Percentiles rank a stretch among this genome's conserved stretches.
phyloP scores from a whole-genome alignment of 2,888 invertebrate genomes.

The Melikaiella ostensackeni region DNA sequence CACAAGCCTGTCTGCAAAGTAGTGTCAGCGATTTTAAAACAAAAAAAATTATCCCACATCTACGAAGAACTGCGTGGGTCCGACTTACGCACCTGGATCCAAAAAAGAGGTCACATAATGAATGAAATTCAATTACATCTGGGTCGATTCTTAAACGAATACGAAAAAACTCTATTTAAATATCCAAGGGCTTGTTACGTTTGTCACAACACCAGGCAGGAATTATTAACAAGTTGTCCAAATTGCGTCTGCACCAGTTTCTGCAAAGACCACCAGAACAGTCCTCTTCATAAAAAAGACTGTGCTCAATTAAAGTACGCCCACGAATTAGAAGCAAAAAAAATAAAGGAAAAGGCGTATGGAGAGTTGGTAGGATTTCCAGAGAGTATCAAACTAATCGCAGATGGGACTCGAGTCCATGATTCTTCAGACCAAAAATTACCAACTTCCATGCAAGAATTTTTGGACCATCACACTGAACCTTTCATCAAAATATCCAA shows the following conservation, averaged over 20 bases:
- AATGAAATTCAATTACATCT: conserved; percentile 52
- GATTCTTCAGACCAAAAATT: background rate
- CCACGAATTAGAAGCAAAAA: conserved; percentile 47
- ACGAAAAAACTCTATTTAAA: background rate
- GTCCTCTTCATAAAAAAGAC: background rate
- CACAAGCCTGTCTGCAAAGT: conserved; percentile 64
- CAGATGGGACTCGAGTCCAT: background rate
- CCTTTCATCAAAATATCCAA: too few species aligned
- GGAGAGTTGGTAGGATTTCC: too few species aligned
- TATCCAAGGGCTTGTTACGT: background rate
- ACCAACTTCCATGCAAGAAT: background rate
- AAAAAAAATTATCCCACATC: conserved; percentile 36
- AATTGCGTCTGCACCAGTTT: background rate
- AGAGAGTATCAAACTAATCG: too few species aligned
- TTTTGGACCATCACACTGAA: background rate
- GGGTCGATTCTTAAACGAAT: conserved; percentile 47
- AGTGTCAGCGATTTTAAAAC: conserved; percentile 46
- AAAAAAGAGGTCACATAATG: conserved; percentile 57
- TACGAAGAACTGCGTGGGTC: conserved; percentile 37
- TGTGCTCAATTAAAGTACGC: conserved; percentile 59
- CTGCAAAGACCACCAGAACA: background rate
- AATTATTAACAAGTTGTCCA: background rate
- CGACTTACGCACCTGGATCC: conserved; percentile 50
- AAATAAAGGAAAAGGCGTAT: too few species aligned
- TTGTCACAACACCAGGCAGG: background rate